Conservation (phyloP, 2,113 vertebrate species). For the Oryzias melastigma region DNA sequence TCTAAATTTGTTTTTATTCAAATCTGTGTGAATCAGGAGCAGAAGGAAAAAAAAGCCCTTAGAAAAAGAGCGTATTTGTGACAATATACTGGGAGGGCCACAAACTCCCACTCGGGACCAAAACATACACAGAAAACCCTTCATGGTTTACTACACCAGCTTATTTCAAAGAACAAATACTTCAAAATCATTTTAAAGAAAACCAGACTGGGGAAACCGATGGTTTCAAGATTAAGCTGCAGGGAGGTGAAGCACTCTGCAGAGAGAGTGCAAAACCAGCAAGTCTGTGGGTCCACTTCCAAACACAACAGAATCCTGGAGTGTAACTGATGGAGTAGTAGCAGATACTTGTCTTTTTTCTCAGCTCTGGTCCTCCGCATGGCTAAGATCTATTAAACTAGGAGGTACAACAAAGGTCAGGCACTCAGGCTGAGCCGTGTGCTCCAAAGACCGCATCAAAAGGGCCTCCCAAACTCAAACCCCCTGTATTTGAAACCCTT, state of each 20-base stretch:
- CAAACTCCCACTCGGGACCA: not conserved
- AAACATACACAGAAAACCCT: slow-evolving; percentile 23
- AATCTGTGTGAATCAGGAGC: no score
- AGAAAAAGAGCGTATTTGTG: no score
- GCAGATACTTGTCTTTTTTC: slow-evolving; percentile 45
- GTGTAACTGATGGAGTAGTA: slow-evolving; percentile 27
- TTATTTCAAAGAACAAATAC: slow-evolving; percentile 35
- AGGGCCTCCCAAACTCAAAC: slow-evolving; percentile 24
- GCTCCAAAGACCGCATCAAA: slow-evolving; percentile 26
- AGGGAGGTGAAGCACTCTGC: slow-evolving; percentile 34
- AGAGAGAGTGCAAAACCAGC: slow-evolving; percentile 41
- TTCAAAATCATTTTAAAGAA: slow-evolving; percentile 51
- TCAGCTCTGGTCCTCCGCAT: slow-evolving; percentile 32
- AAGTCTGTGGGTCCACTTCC: slow-evolving; percentile 32
- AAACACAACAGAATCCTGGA: slow-evolving; percentile 57
- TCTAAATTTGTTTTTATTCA: no score
- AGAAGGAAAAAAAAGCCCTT: no score
- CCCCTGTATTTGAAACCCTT: not conserved
- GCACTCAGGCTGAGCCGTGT: slow-evolving; percentile 7
- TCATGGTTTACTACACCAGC: slow-evolving; percentile 22
- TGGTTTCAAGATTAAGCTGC: slow-evolving; percentile 56
- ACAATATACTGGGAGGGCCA: no score
- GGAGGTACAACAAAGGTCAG: slow-evolving; percentile 27
- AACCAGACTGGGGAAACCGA: slow-evolving; percentile 47
- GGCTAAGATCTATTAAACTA: slow-evolving; percentile 20